Evolutionary conservation across 2,888 invertebrate species (phyloP).

Genomic region (Laothoe populi): DNA sequence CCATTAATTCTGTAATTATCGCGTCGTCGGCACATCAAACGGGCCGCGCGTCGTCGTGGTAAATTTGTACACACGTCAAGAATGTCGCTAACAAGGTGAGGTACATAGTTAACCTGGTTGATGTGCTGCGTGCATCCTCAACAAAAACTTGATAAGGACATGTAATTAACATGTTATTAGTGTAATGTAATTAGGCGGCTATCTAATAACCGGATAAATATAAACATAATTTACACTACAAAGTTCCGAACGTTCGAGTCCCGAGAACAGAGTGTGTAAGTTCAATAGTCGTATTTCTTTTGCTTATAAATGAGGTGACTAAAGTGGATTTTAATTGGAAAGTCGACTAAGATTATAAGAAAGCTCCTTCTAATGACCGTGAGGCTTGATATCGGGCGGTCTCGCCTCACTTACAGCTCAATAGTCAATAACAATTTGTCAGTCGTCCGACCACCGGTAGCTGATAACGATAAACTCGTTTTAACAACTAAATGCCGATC

Average conservation of each 20-base stretch:
- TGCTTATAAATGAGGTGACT: background rate
- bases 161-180: background rate
- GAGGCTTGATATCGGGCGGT: slow-evolving; percentile 48
- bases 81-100: slow-evolving; percentile 28
- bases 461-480: slow-evolving; percentile 42
- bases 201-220: too few relatives aligned
- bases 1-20: slow-evolving; percentile 75
- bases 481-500: slow-evolving; percentile 36
- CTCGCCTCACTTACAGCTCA: slow-evolving; percentile 43
- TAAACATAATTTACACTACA: background rate
- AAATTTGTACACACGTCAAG: slow-evolving; percentile 50
- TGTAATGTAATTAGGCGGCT: background rate
- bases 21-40: slow-evolving; percentile 67
- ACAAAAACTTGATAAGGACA: slow-evolving; percentile 7
- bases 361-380: slow-evolving; percentile 46
- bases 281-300: background rate
- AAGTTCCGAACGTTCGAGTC: background rate
- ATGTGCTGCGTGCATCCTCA: slow-evolving; percentile 9
- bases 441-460: slow-evolving; percentile 36
- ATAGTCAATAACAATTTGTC: slow-evolving; percentile 63
- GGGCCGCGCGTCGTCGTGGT: slow-evolving; percentile 55
- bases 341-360: slow-evolving; percentile 43
- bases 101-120: slow-evolving; percentile 23
- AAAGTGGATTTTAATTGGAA: slow-evolving; percentile 34
- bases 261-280: background rate